Percentiles rank a stretch among this genome's conserved stretches.
phyloP scores from a whole-genome alignment of 2,888 invertebrate species.

The Ornithoptera alexandrae region DNA sequence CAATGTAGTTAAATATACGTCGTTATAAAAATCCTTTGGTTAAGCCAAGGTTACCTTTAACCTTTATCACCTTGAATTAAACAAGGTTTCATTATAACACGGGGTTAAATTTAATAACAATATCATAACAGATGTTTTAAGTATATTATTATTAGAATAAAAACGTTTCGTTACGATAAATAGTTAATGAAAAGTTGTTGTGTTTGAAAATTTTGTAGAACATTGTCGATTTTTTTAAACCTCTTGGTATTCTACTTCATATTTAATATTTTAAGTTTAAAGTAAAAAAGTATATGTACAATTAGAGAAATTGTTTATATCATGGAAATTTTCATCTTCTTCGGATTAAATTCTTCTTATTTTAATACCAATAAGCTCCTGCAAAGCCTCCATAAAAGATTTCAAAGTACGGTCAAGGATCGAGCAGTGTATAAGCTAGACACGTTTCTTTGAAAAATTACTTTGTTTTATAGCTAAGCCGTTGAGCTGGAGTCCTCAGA shows the following conservation, averaged over 20 bases:
- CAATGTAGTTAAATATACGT: background rate
- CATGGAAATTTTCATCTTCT: no score
- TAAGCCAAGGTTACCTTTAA: background rate
- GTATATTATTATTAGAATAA: background rate
- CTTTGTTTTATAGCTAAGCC: slow-evolving; percentile 24
- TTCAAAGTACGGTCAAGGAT: slow-evolving; percentile 9
- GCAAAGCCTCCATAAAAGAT: slow-evolving; percentile 1
- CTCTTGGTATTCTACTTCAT: no score
- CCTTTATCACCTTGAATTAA: background rate
- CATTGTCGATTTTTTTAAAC: no score
- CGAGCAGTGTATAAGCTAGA: slow-evolving; percentile 3
- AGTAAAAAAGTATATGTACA: no score
- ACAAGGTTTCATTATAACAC: background rate
- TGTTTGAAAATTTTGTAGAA: no score
- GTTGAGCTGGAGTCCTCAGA: background rate
- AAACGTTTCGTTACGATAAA: no score
- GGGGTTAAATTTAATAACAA: background rate
- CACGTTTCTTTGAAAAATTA: slow-evolving; percentile 19
- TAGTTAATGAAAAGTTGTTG: no score
- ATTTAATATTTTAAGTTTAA: no score
- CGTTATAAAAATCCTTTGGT: background rate
- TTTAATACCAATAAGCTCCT: background rate
- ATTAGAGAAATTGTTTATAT: no score
- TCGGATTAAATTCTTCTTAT: no score
- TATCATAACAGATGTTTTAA: background rate